A percentile compares a stretch with the other conserved stretches of the same genome.
Evolutionary conservation across 2,797 vertebrate species (phyloP).

Genomic region (Typhlichthys eigenmanni): DNA sequence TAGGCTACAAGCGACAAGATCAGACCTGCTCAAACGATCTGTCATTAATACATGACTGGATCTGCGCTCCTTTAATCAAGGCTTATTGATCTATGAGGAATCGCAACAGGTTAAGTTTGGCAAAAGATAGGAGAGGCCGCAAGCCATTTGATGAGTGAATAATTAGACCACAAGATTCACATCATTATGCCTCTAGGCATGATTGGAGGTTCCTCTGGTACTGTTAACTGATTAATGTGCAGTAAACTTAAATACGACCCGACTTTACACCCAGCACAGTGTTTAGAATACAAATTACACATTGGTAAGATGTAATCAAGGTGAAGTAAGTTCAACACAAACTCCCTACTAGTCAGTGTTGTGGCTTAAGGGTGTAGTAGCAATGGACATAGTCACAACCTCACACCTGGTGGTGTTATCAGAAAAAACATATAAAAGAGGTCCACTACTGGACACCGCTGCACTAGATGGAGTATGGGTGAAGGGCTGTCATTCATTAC

Average conservation of each 20-base stretch:
- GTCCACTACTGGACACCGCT: constrained; percentile 1
- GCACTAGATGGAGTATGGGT: too few species aligned
- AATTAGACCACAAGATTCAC: constrained; percentile 17
- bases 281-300: too few species aligned
- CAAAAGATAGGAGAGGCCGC: constrained; percentile 20
- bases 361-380: too few species aligned
- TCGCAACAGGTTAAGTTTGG: constrained; percentile 41
- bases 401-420: too few species aligned
- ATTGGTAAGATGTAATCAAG: too few species aligned
- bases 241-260: neutral
- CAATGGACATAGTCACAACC: too few species aligned
- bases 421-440: neutral
- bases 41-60: constrained; percentile 53
- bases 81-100: constrained; percentile 41
- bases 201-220: constrained; percentile 32
- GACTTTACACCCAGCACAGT: neutral
- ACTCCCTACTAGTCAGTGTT: too few species aligned
- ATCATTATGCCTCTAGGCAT: constrained; percentile 17
- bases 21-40: constrained; percentile 27
- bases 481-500: too few species aligned
- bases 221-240: constrained; percentile 9
- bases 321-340: too few species aligned
- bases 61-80: constrained; percentile 47
- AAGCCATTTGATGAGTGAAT: constrained; percentile 29
- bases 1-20: constrained; percentile 50